Percentiles rank a stretch among this genome's conserved stretches.
phyloP scores from a whole-genome alignment of 1,140 invertebrate species.

The Drosophila auraria region DNA sequence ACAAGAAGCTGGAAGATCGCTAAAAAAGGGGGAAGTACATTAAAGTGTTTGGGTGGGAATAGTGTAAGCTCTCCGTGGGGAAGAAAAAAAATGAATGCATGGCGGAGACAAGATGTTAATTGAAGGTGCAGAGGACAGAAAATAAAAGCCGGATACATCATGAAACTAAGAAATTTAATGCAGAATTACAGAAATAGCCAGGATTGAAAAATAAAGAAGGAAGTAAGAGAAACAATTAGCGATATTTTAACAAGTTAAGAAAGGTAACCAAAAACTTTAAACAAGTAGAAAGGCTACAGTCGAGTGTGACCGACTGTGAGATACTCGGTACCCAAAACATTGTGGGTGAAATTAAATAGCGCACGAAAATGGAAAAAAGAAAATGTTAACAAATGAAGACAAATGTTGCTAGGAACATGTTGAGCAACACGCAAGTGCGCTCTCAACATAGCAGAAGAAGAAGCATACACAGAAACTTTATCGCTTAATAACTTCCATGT shows the following conservation, averaged over 20 bases:
- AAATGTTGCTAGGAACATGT: too few species aligned
- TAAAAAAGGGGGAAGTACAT: background rate
- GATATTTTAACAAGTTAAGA: background rate
- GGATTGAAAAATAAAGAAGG: background rate
- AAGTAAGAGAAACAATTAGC: background rate
- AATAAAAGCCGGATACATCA: constrained; percentile 4
- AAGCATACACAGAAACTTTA: too few species aligned
- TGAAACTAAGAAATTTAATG: background rate
- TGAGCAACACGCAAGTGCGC: too few species aligned
- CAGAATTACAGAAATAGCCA: background rate
- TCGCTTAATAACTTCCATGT: too few species aligned
- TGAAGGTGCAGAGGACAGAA: background rate
- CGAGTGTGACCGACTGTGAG: too few species aligned
- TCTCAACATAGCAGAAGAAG: too few species aligned
- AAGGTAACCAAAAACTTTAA: background rate
- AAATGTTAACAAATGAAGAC: too few species aligned
- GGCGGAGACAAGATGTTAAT: constrained; percentile 8
- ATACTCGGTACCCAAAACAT: too few species aligned
- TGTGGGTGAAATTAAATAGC: too few species aligned
- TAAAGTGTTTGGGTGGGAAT: constrained; percentile 11
- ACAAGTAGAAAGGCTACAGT: background rate
- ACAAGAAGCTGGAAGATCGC: constrained; percentile 4
- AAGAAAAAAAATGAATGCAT: background rate
- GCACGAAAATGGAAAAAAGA: too few species aligned
- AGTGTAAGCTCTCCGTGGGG: constrained; percentile 1